phyloP scores from a whole-genome alignment of 2,797 vertebrate genomes.

The Sebastes alutus region DNA sequence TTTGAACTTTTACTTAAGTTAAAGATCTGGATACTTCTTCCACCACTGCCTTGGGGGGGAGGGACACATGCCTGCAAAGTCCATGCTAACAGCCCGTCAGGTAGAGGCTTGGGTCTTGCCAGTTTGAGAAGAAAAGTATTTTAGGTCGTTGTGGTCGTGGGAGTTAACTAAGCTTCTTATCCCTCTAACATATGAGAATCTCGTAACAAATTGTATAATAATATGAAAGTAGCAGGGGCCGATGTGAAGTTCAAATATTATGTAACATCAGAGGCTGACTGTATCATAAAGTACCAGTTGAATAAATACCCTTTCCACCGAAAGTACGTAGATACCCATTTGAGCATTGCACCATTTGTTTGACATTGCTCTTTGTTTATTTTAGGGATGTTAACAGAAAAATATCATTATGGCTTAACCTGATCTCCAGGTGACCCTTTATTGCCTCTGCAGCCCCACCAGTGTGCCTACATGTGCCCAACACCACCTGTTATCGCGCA shows the following conservation, averaged over 20 bases:
- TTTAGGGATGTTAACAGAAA: constrained; percentile 18
- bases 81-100: neutral
- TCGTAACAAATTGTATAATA: constrained; percentile 29
- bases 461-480: neutral
- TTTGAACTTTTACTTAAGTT: too few species aligned
- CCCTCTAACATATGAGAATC: constrained; percentile 6
- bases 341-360: constrained; percentile 6
- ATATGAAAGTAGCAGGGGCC: constrained; percentile 11
- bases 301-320: constrained; percentile 14
- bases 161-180: constrained; percentile 43
- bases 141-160: constrained; percentile 24
- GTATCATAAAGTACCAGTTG: constrained; percentile 6
- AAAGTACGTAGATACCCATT: neutral
- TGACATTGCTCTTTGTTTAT: constrained; percentile 1
- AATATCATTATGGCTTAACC: constrained; percentile 10
- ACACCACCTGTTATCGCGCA: constrained; percentile 50
- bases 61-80: neutral
- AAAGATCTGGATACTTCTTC: too few species aligned
- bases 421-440: constrained; percentile 30
- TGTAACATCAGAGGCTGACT: constrained; percentile 12
- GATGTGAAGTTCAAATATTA: constrained; percentile 34
- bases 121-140: neutral
- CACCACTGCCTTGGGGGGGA: too few species aligned
- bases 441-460: constrained; percentile 5
- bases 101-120: constrained; percentile 7